Conservation (phyloP, 2,113 vertebrate species). For the Litocranius walleri region DNA sequence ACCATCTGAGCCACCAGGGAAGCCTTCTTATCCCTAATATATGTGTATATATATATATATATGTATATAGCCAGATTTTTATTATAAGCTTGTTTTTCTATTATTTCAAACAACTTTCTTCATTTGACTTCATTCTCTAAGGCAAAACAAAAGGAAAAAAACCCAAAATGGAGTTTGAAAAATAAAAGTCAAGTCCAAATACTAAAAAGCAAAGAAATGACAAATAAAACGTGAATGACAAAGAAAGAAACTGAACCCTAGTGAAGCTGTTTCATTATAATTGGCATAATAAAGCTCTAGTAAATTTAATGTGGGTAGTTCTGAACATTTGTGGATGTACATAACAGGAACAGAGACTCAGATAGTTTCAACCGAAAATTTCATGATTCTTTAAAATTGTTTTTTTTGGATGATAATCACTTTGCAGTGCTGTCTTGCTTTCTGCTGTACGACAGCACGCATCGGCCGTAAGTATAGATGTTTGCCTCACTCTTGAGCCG, state of each 20-base stretch:
- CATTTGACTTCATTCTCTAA: neutral
- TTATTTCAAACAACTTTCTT: neutral
- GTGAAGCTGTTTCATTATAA: neutral
- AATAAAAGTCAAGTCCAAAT: neutral
- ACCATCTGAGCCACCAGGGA: neutral
- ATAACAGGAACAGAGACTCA: neutral
- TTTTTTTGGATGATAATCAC: neutral
- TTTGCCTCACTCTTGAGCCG: neutral
- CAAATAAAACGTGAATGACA: neutral
- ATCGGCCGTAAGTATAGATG: neutral
- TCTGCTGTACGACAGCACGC: rapidly evolving
- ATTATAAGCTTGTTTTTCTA: neutral
- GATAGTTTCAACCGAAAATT: neutral
- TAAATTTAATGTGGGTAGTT: neutral
- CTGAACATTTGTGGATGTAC: neutral
- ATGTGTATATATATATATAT: neutral
- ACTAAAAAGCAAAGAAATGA: neutral
- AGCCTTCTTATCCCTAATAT: neutral
- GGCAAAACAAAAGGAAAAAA: neutral
- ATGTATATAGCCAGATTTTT: neutral
- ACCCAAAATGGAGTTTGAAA: neutral
- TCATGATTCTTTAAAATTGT: neutral
- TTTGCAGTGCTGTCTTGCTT: neutral
- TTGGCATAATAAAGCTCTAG: neutral
- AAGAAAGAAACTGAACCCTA: neutral